Evolutionary conservation across 2,797 vertebrate genomes (phyloP).

Genomic region (Triplophysa yarkandensis): DNA sequence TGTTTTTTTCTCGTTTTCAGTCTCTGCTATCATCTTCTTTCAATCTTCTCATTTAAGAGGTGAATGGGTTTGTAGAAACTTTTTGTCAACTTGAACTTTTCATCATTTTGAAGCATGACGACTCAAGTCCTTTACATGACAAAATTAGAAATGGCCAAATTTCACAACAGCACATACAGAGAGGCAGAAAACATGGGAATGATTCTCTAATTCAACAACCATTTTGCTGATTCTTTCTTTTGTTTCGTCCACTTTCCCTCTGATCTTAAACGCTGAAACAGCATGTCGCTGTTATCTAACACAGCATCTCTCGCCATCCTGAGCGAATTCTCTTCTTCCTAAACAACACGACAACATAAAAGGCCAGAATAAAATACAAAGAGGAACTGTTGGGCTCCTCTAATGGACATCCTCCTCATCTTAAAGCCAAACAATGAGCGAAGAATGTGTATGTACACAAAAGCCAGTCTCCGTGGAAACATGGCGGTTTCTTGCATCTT

Average conservation of each 20-base stretch:
- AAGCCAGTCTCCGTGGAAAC: constrained; percentile 73
- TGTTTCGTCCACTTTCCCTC: constrained; percentile 8
- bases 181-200: too few species aligned
- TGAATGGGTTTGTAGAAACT: neutral
- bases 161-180: too few species aligned
- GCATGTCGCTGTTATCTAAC: constrained; percentile 51
- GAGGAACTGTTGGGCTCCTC: constrained; percentile 39
- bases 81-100: neutral
- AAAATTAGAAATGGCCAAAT: too few species aligned
- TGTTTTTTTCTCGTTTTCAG: constrained; percentile 15
- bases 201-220: neutral
- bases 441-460: constrained; percentile 71
- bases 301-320: neutral
- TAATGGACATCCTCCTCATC: constrained; percentile 52
- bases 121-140: too few species aligned
- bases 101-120: neutral
- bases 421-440: constrained; percentile 69
- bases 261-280: constrained; percentile 51
- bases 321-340: constrained; percentile 22
- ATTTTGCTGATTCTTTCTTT: neutral
- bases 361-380: constrained; percentile 28
- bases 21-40: constrained; percentile 9
- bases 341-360: constrained; percentile 38
- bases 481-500: constrained; percentile 72
- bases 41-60: neutral